Evolutionary conservation across 2,888 invertebrate species (phyloP), one percentile per base, ranked within the genome.

Genomic region (Drosophila recens): DNA sequence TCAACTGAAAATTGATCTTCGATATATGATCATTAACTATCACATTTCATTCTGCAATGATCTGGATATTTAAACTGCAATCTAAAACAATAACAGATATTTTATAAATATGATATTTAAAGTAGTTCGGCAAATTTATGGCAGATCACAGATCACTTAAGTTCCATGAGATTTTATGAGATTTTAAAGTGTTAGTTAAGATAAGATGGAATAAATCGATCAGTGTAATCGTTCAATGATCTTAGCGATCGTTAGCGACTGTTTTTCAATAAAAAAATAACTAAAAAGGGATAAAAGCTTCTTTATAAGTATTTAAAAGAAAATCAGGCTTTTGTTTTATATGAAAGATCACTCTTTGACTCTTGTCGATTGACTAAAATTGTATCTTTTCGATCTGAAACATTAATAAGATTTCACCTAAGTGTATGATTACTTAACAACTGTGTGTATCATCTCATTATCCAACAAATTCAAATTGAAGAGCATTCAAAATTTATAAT

Each of bases 401-500:
- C 11, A 36, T 36, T 13, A 13, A 36, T 5, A 5, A 13, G 2
- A n/a, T 36, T 36, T 10, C 43, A n/a, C 10, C 10, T 42, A 10
- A 42, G 1, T 17, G 10, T 4, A 42, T 17, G n/a, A 23, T 45
- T 34, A 20, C n/a, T 20, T 49, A 4, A 49, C 10, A 30, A 4
- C 30, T 48, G 33, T 8, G 20, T 23, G 13, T 27, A 27, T 45
- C n/a, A 27, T 30, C 15, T 1, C 6, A n/a, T 52, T 52, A 15
- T n/a, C 23, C 36, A 20, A 23, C 34, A 10, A 1, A 17, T 4
- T 4, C 53, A n/a, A n/a, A 20, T 5, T 52, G 4, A n/a, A 51
- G 51, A 20, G 34, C n/a, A 36, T 52, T 36, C 10, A n/a, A 52
- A 11, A 34, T 30, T 15, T 33, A 38, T 17, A 36, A 66, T 34